These are phyloP conservation scores for Cylindroiulus punctatus DNA, from an alignment of 2,888 invertebrate genomes.

Conservation along the genomic window DNA sequence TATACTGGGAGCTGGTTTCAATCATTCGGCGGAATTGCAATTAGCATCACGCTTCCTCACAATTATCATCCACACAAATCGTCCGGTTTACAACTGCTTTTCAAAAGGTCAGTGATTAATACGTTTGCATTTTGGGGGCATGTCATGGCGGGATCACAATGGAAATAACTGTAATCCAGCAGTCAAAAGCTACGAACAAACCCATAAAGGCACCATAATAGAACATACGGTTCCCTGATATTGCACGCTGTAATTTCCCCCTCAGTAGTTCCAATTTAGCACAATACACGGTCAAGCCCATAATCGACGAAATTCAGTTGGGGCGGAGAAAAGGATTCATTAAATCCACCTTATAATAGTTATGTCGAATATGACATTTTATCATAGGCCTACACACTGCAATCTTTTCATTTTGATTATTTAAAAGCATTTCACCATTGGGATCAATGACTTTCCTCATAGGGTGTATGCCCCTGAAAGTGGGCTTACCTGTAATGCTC, in stretches of 20 bases:
- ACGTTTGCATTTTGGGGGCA: not conserved
- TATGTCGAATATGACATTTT: no score
- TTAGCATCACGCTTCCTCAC: constrained; percentile 67
- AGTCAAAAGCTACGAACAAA: not conserved
- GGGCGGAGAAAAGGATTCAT: no score
- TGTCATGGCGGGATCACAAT: not conserved
- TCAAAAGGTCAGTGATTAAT: constrained; percentile 53
- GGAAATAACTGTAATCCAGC: not conserved
- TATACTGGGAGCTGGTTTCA: constrained; percentile 80
- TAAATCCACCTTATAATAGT: no score
- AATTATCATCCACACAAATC: constrained; percentile 68
- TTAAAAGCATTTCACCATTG: no score
- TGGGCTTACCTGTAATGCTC: no score
- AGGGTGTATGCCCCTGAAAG: no score
- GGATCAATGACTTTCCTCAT: no score
- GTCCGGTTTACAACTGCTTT: constrained; percentile 66
- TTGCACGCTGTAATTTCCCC: not conserved
- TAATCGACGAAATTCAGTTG: no score
- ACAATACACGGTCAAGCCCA: no score
- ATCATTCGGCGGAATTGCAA: constrained; percentile 65
- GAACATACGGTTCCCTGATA: not conserved
- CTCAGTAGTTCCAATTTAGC: no score
- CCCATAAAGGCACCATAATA: not conserved
- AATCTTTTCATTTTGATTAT: no score
- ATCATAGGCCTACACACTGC: no score